Evolutionary conservation across 2,113 vertebrate genomes (phyloP).

Genomic region (Zeus faber): DNA sequence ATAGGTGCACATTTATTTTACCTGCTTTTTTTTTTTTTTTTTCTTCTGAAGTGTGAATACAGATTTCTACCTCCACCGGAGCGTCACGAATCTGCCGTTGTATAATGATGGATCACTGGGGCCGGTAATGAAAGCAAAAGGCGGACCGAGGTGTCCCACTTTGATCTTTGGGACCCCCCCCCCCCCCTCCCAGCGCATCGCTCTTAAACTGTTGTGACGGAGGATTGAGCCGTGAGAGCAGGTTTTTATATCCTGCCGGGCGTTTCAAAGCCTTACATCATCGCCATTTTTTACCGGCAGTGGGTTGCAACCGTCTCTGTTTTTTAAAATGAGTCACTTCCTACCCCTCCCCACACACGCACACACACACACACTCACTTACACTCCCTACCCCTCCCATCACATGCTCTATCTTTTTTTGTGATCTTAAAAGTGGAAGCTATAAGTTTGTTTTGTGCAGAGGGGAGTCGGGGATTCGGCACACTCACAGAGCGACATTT

Average conservation of each 20-base stretch:
- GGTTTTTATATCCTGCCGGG: slow-evolving; percentile 44
- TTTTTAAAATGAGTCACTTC: slow-evolving; percentile 40
- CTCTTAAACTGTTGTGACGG: slow-evolving; percentile 39
- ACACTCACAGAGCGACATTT: not conserved
- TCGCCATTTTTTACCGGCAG: slow-evolving; percentile 36
- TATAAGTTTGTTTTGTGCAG: slow-evolving; percentile 10
- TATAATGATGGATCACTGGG: slow-evolving; percentile 47
- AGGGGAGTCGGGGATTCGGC: not conserved
- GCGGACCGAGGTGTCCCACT: slow-evolving; percentile 39
- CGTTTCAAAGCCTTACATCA: slow-evolving; percentile 67
- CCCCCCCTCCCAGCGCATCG: slow-evolving; percentile 21
- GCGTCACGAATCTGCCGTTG: too few relatives aligned
- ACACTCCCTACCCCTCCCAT: not conserved
- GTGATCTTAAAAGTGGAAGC: slow-evolving; percentile 32
- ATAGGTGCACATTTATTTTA: too few relatives aligned
- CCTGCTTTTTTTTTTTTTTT: too few relatives aligned
- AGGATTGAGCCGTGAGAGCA: slow-evolving; percentile 18
- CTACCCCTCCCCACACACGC: not conserved
- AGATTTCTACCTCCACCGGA: too few relatives aligned
- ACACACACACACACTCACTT: too few relatives aligned
- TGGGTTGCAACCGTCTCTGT: slow-evolving; percentile 33
- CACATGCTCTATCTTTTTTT: not conserved
- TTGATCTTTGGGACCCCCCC: slow-evolving; percentile 52
- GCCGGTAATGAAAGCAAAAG: slow-evolving; percentile 50
- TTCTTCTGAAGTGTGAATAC: too few relatives aligned